phyloP scores from a whole-genome alignment of 2,113 vertebrate genomes.

The Muscicapa adusta region DNA sequence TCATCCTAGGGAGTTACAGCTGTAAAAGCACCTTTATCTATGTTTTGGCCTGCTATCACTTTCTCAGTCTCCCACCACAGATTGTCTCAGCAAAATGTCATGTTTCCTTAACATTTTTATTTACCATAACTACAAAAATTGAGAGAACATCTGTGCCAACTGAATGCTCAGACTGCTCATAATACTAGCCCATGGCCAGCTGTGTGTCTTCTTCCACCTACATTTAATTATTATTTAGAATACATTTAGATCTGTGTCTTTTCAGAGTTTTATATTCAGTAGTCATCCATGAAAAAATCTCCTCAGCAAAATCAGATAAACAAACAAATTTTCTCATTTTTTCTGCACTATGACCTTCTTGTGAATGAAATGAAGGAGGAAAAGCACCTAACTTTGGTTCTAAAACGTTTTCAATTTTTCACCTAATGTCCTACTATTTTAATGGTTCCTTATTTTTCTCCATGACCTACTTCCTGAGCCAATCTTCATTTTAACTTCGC shows the following conservation, averaged over 20 bases:
- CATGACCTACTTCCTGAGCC: background rate
- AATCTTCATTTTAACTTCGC: background rate
- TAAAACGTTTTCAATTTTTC: background rate
- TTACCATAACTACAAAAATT: background rate
- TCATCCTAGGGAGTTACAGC: rapidly evolving
- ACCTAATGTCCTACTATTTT: background rate
- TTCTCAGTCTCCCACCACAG: background rate
- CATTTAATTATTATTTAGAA: background rate
- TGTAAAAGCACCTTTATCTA: background rate
- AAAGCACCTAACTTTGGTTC: background rate
- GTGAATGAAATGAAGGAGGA: background rate
- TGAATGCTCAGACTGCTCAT: background rate
- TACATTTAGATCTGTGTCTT: background rate
- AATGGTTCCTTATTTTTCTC: background rate
- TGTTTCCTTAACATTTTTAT: background rate
- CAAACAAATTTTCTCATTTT: background rate
- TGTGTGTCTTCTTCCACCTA: background rate
- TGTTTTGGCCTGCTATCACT: background rate
- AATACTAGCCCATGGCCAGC: background rate
- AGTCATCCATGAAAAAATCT: background rate
- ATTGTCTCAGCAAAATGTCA: background rate
- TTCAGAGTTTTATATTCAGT: background rate
- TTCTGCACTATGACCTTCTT: background rate
- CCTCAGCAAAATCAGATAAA: background rate
- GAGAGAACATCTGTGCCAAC: background rate